Base-by-base conservation (phyloP, 2,797 vertebrate species). In the Champsocephalus esox region DNA sequence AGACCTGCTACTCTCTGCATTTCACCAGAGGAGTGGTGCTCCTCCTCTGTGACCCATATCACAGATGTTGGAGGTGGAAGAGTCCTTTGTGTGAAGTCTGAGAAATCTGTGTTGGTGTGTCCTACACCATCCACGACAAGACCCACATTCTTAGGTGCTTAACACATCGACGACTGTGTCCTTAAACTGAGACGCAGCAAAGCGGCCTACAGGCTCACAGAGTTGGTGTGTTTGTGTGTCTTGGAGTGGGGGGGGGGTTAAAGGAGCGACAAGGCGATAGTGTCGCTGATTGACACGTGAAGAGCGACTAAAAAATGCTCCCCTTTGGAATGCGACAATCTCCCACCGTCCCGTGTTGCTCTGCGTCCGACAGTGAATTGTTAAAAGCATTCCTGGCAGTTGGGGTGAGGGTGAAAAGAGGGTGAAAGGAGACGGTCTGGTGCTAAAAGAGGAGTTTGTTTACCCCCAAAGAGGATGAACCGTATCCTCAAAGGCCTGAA, bases 361-460 rank as follows among this genome's bases (percentile, higher is more conserved):
- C 90, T 77, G 77, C 77, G 84, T 91, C 90, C 51, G 68, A 92
- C 87, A 70, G 89, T 81, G 90, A 92, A 93, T 89, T 88, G 89
- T 93, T 94, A 93, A 94, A 94, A 94, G 93, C 93, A 95, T 95
- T 95, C 93, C 93, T 90, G 89, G 79, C 87, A 68, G 85, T 81
- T 75, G 77, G 84, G 87, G 86, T 83, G 92, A 84, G 85, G 85
- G 82, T 81, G 83, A 87, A 87, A 89, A 82, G 80, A 82, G 82
- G 82, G 87, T 89, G 84, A 89, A 83, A 88, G 87, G 85, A 87
- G 78, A 87, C 16, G 70, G 61, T 86, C 87, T 75, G 70, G 66
- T 77, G 79, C 86, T 87, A 80, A 90, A 92, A 88, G 83, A 85
- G 81, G 80, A 80, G 85, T 87, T 87, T 89, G 88, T 92, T 92